These are phyloP conservation scores for Callimorpha dominula DNA, from an alignment of 2,888 invertebrate species.

Conservation along the genomic window DNA sequence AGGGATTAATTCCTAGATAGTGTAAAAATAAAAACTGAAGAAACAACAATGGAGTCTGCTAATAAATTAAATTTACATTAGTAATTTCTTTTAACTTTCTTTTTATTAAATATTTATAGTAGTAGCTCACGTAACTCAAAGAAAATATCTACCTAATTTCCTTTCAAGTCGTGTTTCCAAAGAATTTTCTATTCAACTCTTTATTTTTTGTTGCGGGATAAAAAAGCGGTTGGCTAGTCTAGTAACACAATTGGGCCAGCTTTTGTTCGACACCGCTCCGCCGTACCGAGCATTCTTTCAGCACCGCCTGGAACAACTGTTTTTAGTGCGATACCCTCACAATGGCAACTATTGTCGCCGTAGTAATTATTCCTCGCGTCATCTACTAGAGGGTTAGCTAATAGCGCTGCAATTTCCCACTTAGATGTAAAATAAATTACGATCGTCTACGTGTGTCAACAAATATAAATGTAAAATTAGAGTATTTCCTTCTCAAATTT, in stretches of 20 bases:
- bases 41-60: not conserved
- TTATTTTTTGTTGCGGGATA: constrained; percentile 65
- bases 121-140: not conserved
- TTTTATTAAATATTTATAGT: constrained; percentile 1
- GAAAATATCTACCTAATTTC: constrained; percentile 5
- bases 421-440: constrained; percentile 31
- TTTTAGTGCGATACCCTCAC: constrained; percentile 72
- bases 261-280: constrained; percentile 66
- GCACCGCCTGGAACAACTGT: constrained; percentile 67
- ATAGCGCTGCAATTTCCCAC: constrained; percentile 65
- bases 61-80: not conserved
- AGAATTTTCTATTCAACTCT: constrained; percentile 62
- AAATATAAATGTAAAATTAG: not conserved
- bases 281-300: constrained; percentile 65
- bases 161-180: constrained; percentile 33
- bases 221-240: constrained; percentile 67
- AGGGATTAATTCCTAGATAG: too few species aligned
- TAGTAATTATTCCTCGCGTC: constrained; percentile 72
- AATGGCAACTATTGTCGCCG: constrained; percentile 73
- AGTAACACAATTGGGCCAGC: constrained; percentile 72
- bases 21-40: too few species aligned
- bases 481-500: not conserved
- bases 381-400: constrained; percentile 70
- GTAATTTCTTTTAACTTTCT: not conserved
- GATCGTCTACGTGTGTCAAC: not conserved